phyloP scores from a whole-genome alignment of 2,888 invertebrate genomes.

The Leptopterna dolabrata region DNA sequence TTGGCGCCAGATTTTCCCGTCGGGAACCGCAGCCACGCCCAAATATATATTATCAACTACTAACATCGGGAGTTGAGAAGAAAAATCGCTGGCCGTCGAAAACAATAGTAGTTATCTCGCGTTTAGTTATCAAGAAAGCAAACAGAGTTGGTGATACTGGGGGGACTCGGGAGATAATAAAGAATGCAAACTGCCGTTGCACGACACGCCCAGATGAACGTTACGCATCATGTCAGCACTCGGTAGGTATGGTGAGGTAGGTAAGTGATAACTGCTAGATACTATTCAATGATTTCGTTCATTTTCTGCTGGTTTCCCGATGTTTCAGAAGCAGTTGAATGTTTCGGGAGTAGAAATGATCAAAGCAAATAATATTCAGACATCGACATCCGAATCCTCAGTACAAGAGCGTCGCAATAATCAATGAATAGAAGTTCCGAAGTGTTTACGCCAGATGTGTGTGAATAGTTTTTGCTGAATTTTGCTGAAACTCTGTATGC shows the following conservation, averaged over 20 bases:
- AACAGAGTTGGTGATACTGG: neutral
- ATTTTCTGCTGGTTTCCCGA: too few species aligned
- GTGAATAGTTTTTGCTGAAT: too few species aligned
- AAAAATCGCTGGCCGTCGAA: neutral
- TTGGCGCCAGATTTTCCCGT: neutral
- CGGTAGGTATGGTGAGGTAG: neutral
- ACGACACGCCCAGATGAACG: constrained; percentile 4
- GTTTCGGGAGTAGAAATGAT: too few species aligned
- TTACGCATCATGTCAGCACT: neutral
- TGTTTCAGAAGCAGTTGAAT: too few species aligned
- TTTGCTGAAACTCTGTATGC: too few species aligned
- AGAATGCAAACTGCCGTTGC: constrained; percentile 27
- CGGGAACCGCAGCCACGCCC: neutral
- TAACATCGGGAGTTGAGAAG: neutral
- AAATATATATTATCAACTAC: neutral
- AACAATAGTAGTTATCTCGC: constrained; percentile 36
- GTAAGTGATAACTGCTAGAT: too few species aligned
- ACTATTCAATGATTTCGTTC: too few species aligned
- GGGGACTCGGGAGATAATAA: neutral
- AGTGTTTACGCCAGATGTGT: too few species aligned
- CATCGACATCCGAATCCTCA: too few species aligned
- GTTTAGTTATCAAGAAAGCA: constrained; percentile 32
- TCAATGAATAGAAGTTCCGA: too few species aligned
- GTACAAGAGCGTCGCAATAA: too few species aligned
- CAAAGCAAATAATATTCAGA: too few species aligned